Conservation (phyloP, 2,113 vertebrate species). For the Tachuris rubrigastra region DNA sequence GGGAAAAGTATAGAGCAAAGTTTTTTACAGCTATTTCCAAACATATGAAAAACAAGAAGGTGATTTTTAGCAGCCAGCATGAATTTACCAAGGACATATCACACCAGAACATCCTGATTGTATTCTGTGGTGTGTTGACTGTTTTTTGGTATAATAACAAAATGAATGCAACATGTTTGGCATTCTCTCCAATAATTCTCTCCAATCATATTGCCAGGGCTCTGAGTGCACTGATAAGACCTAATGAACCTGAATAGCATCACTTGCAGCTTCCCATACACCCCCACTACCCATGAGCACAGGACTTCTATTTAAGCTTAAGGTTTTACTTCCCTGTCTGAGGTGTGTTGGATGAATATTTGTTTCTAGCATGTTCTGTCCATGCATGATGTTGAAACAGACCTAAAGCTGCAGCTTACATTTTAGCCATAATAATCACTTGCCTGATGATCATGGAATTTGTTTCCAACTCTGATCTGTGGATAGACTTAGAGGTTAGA, state of each 20-base stretch:
- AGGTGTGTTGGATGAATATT: not conserved
- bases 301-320: not conserved
- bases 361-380: accelerated
- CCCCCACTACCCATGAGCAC: not conserved
- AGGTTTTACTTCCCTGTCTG: not conserved
- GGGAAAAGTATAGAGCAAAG: not conserved
- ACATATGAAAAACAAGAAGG: not conserved
- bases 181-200: not conserved
- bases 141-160: not conserved
- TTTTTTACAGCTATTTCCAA: not conserved
- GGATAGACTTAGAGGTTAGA: not conserved
- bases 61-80: not conserved
- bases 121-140: not conserved
- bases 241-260: not conserved
- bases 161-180: not conserved
- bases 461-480: not conserved
- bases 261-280: not conserved
- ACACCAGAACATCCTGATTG: not conserved
- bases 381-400: not conserved
- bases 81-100: not conserved
- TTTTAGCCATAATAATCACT: not conserved
- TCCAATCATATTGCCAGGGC: not conserved
- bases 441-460: not conserved
- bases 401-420: not conserved
- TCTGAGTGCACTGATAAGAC: not conserved